Evolutionary conservation across 2,888 invertebrate species (phyloP).

Genomic region (Heterodera filipjevi): DNA sequence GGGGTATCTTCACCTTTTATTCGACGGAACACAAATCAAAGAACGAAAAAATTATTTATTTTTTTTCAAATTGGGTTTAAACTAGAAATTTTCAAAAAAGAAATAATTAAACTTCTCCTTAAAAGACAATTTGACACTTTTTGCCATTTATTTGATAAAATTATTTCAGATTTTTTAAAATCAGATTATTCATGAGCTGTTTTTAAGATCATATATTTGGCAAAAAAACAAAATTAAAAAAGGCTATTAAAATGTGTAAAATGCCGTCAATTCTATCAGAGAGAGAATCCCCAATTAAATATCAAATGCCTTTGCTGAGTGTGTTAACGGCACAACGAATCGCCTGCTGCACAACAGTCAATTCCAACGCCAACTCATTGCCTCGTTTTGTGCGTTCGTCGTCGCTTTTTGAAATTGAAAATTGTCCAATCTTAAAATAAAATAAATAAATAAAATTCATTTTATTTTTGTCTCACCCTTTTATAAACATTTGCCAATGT

Average conservation of each 20-base stretch:
- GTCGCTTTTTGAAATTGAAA: constrained; percentile 35
- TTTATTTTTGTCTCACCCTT: constrained; percentile 13
- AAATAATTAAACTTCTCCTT: no score
- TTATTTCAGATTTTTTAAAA: no score
- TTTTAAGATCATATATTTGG: no score
- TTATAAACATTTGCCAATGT: constrained; percentile 57
- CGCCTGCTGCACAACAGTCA: constrained; percentile 56
- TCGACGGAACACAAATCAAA: background rate
- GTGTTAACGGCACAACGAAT: constrained; percentile 53
- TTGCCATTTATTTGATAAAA: no score
- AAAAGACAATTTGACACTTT: no score
- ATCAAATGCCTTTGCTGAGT: constrained; percentile 17
- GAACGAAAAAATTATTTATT: background rate
- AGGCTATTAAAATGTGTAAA: no score
- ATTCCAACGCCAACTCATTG: constrained; percentile 53
- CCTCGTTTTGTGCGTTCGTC: constrained; percentile 38
- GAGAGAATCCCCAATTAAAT: background rate
- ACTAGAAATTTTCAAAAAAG: no score
- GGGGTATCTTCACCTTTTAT: background rate
- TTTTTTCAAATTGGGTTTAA: no score
- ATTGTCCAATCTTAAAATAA: constrained; percentile 13
- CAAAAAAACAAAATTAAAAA: no score
- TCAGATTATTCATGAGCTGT: no score
- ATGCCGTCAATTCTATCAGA: background rate
- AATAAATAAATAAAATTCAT: background rate